Percentiles rank a stretch among this genome's conserved stretches.
Evolutionary conservation across 2,113 vertebrate species (phyloP).

Genomic region (Melanerpes formicivorus): DNA sequence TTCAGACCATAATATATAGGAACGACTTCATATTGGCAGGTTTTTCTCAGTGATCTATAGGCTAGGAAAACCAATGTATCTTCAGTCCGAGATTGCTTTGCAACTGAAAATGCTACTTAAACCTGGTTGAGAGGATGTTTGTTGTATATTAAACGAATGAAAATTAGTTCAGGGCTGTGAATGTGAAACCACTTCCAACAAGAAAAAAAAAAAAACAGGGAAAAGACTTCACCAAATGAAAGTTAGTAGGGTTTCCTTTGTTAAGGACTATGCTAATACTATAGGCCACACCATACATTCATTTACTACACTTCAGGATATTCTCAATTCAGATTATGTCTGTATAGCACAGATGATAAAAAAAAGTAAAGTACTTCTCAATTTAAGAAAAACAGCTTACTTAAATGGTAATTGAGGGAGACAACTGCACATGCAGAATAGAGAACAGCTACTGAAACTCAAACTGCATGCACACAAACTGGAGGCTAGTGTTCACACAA

Average conservation of each 20-base stretch:
- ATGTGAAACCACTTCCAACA: constrained; percentile 47
- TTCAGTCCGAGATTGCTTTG: neutral
- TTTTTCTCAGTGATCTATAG: neutral
- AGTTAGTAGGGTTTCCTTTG: neutral
- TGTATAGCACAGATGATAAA: neutral
- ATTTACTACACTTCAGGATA: neutral
- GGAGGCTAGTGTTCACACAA: neutral
- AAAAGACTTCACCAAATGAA: neutral
- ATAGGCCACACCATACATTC: neutral
- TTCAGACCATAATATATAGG: neutral
- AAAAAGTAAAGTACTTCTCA: neutral
- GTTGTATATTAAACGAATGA: neutral
- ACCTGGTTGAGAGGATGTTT: neutral
- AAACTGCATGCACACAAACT: neutral
- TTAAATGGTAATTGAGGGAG: neutral
- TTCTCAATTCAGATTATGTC: neutral
- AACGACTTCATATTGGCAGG: neutral
- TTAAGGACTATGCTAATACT: neutral
- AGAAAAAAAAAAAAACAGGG: neutral
- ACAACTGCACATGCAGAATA: neutral
- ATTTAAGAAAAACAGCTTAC: neutral
- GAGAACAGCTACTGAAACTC: neutral
- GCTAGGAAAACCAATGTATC: neutral
- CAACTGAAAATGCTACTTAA: neutral
- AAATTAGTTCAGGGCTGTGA: neutral